phyloP scores from a whole-genome alignment of 64 coral and sea anemone species.

The Platygyra sinensis region DNA sequence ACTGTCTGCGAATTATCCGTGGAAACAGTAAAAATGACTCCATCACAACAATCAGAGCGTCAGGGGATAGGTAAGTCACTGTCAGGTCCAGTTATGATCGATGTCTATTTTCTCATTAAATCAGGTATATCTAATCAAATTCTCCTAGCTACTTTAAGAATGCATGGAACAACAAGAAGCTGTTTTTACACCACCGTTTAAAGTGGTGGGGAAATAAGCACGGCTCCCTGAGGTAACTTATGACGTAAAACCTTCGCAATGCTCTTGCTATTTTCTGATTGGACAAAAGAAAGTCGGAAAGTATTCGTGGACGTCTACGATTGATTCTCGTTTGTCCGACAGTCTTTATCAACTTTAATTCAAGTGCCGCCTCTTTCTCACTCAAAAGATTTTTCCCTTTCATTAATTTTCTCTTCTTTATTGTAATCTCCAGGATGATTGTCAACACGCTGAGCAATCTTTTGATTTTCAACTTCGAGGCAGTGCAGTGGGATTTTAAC shows the following conservation, averaged over 20 bases:
- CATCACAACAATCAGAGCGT: constrained; percentile 69
- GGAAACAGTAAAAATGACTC: constrained; percentile 96
- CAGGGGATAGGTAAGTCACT: constrained; percentile 71
- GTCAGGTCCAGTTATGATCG: neutral
- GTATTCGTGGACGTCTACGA: no score
- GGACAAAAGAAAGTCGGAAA: no score
- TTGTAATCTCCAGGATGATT: constrained; percentile 74
- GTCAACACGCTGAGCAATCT: constrained; percentile 95
- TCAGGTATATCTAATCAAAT: no score
- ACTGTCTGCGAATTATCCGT: constrained; percentile 91
- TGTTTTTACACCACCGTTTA: no score
- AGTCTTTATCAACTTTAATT: no score
- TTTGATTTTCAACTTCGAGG: constrained; percentile 96
- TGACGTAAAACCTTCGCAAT: no score
- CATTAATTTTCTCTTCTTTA: neutral
- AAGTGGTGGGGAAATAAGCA: no score
- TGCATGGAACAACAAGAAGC: no score
- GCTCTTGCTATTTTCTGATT: no score
- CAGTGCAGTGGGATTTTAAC: constrained; percentile 80
- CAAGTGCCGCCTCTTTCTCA: neutral
- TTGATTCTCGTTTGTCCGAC: no score
- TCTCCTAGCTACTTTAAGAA: no score
- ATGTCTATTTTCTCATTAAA: neutral
- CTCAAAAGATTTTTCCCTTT: neutral
- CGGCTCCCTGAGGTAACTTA: no score